phyloP scores from a whole-genome alignment of 1,140 invertebrate genomes.

The Pogonomyrmex californicus region DNA sequence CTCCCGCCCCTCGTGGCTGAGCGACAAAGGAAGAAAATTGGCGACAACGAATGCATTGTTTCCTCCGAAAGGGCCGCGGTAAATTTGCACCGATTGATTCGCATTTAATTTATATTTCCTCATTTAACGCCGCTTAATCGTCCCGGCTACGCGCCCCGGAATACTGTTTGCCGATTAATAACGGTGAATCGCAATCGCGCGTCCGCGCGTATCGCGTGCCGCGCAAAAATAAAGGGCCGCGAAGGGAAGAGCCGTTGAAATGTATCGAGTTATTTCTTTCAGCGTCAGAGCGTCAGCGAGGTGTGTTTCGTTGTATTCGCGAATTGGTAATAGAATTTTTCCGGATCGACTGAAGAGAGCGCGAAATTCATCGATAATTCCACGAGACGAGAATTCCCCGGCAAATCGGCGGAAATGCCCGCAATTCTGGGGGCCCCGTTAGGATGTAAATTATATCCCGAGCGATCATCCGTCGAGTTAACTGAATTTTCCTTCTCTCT shows the following conservation, averaged over 20 bases:
- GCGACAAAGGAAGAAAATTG: constrained; percentile 14
- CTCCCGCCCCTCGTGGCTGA: neutral
- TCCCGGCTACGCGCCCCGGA: neutral
- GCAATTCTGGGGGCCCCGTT: constrained; percentile 39
- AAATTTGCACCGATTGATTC: constrained; percentile 28
- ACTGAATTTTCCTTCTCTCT: constrained; percentile 50
- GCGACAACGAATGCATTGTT: constrained; percentile 25
- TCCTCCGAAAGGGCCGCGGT: neutral
- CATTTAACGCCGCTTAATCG: constrained; percentile 3
- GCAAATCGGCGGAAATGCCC: constrained; percentile 46
- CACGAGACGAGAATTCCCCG: constrained; percentile 18
- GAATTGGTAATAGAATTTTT: constrained; percentile 52
- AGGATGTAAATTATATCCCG: constrained; percentile 54
- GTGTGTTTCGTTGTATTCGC: constrained; percentile 27
- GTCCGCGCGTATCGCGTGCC: neutral
- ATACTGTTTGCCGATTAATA: constrained; percentile 16
- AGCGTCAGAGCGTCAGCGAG: neutral
- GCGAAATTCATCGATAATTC: constrained; percentile 52
- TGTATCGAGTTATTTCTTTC: constrained; percentile 42
- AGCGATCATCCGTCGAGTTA: constrained; percentile 44
- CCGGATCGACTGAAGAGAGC: constrained; percentile 11
- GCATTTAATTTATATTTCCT: constrained; percentile 17
- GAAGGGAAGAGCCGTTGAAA: constrained; percentile 37
- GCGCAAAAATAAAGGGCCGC: constrained; percentile 27
- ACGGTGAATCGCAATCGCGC: neutral